Percentiles rank a stretch among this genome's conserved stretches.
These are phyloP conservation scores for Elgaria multicarinata DNA, from an alignment of 2,113 vertebrate genomes.

Conservation along the genomic window DNA sequence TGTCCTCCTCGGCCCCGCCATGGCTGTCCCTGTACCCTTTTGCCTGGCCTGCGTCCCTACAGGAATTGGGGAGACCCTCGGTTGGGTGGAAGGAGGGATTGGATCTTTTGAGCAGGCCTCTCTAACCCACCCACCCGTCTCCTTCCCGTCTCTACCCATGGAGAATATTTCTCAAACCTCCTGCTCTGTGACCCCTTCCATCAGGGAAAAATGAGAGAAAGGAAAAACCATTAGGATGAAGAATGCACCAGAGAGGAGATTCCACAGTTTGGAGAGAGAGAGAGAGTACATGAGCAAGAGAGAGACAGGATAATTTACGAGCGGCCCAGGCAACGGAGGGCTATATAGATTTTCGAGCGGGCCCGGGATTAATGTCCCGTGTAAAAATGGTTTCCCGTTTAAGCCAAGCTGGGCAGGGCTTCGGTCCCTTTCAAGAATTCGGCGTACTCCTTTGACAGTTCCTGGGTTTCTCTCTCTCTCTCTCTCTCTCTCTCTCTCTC, in stretches of 20 bases:
- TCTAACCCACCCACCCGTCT: background rate
- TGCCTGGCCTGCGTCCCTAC: conserved; percentile 72
- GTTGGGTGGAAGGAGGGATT: conserved; percentile 66
- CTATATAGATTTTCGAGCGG: conserved; percentile 70
- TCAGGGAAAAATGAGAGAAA: conserved; percentile 77
- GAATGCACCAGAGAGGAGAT: conserved; percentile 71
- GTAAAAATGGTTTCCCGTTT: conserved; percentile 72
- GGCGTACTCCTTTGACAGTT: conserved; percentile 42
- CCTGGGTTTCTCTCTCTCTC: conserved; percentile 14
- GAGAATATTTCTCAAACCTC: conserved; percentile 75
- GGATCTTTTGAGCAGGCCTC: conserved; percentile 38
- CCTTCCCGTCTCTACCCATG: background rate
- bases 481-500: too few relatives aligned
- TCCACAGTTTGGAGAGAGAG: conserved; percentile 56
- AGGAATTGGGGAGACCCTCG: conserved; percentile 75
- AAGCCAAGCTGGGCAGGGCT: conserved; percentile 55
- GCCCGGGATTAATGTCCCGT: conserved; percentile 72
- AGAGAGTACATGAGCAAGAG: conserved; percentile 27
- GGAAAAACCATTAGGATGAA: conserved; percentile 70
- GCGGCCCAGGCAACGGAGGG: conserved; percentile 73
- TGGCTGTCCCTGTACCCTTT: conserved; percentile 87
- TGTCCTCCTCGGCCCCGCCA: conserved; percentile 76
- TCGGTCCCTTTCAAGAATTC: conserved; percentile 45
- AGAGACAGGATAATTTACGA: conserved; percentile 77
- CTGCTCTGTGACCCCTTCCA: conserved; percentile 80